Base-by-base conservation (phyloP, 1,140 invertebrate species). In the Asbolus verrucosus region DNA sequence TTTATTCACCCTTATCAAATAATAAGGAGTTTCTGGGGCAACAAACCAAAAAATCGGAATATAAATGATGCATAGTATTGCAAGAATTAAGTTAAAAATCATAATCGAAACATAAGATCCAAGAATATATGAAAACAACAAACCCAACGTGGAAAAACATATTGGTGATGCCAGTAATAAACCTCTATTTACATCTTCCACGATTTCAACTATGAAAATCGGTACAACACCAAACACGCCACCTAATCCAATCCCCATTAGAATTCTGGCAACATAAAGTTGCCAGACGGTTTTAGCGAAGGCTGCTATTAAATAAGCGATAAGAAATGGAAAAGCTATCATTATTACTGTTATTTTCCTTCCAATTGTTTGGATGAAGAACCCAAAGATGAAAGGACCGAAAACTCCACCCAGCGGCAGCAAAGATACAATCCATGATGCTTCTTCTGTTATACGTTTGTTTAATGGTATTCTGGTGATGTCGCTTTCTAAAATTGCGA, bases 351-450 rank as follows among this genome's bases (percentile, higher is more conserved):
- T 77, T 5, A 75, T 76, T 67, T 83, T 85, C 68, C 84, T 72
- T 1, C 84, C 84, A 31, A 81, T 76, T 8, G 76, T 78, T 21
- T 83, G 78, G 6, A 81, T 43, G 0, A 81, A 31, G 24, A 76
- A 65, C 0, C 81, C 81, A n/a, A 79, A 77, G 2, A 72, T 60
- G 8, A 74, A 11, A 4, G 70, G 18, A 8, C 89, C 89, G 1
- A 86, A 41, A 1, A 93, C 83, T 13, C 92, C 92, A n/a, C 93
- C 94, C 11, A 95, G 76, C 0, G 92, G 87, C 41, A 95, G 82
- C 5, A 95, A 79, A 0, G 92, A 92, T 0, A 90, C 91, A 66
- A 96, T 90, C 93, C 92, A 96, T 0, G 92, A 90, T 36, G 82
- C 81, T 76, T 92, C 83, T 0, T 69, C 9, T 0, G 81, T 84